phyloP scores from a whole-genome alignment of 2,888 invertebrate species.

The Cantharis rufa region DNA sequence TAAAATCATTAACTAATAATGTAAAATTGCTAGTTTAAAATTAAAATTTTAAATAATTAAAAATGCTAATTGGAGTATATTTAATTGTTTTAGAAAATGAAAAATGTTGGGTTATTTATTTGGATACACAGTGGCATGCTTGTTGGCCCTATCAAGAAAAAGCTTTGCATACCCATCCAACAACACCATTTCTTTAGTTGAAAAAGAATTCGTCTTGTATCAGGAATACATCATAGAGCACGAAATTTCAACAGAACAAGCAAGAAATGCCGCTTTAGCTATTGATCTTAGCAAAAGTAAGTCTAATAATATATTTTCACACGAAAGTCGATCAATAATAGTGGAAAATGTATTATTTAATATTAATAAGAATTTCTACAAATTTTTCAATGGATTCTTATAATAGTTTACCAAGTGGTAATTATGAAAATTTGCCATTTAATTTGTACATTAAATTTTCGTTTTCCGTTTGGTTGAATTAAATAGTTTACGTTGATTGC shows the following conservation, averaged over 20 bases:
- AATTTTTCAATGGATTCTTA: background rate
- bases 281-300: constrained; percentile 57
- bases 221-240: constrained; percentile 70
- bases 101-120: constrained; percentile 36
- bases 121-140: constrained; percentile 35
- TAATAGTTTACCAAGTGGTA: background rate
- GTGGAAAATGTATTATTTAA: background rate
- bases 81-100: constrained; percentile 28
- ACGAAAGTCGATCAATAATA: background rate
- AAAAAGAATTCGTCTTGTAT: constrained; percentile 43
- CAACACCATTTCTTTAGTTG: constrained; percentile 36
- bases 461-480: background rate
- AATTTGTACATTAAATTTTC: background rate
- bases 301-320: constrained; percentile 24
- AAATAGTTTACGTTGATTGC: background rate
- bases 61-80: background rate
- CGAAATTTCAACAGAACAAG: constrained; percentile 63
- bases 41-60: background rate
- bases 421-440: background rate
- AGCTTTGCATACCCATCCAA: constrained; percentile 1
- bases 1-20: background rate
- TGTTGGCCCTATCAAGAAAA: constrained; percentile 22
- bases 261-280: constrained; percentile 59
- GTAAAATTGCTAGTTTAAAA: background rate
- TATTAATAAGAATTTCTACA: background rate